Conservation (phyloP, 2,113 vertebrate species). For the Psephotus haematonotus region DNA sequence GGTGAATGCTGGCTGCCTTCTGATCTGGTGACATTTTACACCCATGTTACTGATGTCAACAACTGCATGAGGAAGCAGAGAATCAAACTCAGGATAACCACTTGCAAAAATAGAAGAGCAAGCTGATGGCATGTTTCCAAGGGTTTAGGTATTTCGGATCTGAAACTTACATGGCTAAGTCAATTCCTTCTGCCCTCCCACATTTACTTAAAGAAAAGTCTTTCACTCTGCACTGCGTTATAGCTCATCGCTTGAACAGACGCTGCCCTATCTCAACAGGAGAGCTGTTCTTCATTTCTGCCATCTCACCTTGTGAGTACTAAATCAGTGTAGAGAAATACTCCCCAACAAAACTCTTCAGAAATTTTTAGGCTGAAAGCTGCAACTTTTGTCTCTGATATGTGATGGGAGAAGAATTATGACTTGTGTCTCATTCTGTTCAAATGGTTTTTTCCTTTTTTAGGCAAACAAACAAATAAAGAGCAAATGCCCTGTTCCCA, state of each 20-base stretch:
- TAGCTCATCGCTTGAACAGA: neutral
- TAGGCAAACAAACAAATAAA: constrained; percentile 34
- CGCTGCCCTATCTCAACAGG: neutral
- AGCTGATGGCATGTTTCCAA: neutral
- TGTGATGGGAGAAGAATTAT: neutral
- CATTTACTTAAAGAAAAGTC: constrained; percentile 1
- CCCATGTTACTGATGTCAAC: constrained; percentile 56
- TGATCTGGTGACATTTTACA: constrained; percentile 53
- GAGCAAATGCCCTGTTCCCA: constrained; percentile 24
- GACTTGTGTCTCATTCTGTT: neutral
- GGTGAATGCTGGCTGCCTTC: constrained; percentile 46
- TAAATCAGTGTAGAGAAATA: neutral
- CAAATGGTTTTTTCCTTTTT: neutral
- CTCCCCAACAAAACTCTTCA: neutral
- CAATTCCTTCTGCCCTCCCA: neutral
- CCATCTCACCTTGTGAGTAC: neutral
- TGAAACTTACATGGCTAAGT: neutral
- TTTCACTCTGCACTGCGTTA: neutral
- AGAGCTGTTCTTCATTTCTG: neutral
- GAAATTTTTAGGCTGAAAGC: neutral
- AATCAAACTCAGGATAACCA: constrained; percentile 30
- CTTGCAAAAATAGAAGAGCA: constrained; percentile 14
- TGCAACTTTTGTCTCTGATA: neutral
- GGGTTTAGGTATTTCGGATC: constrained; percentile 7
- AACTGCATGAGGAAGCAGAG: constrained; percentile 45